These are phyloP conservation scores for Eupithecia subfuscata DNA, from an alignment of 2,888 invertebrate genomes.

Conservation along the genomic window DNA sequence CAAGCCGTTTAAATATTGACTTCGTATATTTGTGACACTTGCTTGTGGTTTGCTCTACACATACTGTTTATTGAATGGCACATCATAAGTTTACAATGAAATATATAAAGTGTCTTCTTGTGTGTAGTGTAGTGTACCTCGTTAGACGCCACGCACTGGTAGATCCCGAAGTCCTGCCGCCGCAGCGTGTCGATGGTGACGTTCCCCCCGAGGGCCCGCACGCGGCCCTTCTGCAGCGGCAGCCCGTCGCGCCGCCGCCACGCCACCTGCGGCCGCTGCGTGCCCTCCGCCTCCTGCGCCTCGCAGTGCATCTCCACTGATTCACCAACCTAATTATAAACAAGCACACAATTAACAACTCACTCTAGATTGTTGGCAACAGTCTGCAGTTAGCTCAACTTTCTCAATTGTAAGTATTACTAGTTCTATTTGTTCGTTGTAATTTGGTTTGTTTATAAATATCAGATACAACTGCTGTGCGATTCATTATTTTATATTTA, in stretches of 20 bases:
- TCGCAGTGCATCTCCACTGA: slow-evolving; percentile 98
- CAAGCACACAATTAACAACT: not conserved
- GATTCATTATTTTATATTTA: no score
- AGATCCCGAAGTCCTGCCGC: slow-evolving; percentile 96
- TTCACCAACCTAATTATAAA: slow-evolving; percentile 86
- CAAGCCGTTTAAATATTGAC: not conserved
- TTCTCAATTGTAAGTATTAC: not conserved
- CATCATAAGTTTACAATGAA: no score
- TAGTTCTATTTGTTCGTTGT: no score
- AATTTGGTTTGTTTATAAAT: no score
- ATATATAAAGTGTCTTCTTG: no score
- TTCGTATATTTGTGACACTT: not conserved
- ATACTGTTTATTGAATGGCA: no score
- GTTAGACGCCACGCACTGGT: slow-evolving; percentile 97
- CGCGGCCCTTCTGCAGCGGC: slow-evolving; percentile 91
- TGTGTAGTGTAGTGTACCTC: slow-evolving; percentile 75
- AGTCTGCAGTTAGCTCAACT: not conserved
- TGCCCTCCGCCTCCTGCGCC: slow-evolving; percentile 95
- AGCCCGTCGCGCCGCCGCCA: slow-evolving; percentile 95
- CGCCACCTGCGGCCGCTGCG: slow-evolving; percentile 93
- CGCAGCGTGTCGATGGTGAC: slow-evolving; percentile 94
- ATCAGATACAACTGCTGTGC: no score
- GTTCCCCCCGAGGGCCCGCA: slow-evolving; percentile 92
- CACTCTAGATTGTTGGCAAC: not conserved
- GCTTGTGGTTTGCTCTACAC: not conserved